Conservation (phyloP, 2,113 vertebrate genomes). For the Podarcis raffonei region DNA sequence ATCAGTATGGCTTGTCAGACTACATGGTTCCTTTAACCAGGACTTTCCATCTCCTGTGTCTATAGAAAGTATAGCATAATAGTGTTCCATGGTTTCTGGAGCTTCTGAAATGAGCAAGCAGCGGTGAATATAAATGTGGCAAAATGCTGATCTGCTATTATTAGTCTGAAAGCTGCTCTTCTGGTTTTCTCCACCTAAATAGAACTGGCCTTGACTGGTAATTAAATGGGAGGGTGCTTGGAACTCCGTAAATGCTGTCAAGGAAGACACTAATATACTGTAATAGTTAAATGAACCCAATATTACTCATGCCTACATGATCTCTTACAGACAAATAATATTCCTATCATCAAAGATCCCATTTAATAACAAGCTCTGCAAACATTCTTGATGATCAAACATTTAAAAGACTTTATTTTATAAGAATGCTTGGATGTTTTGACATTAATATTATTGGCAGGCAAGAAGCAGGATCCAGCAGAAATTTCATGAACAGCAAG, state of each 20-base stretch:
- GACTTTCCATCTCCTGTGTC: not conserved
- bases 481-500: conserved; percentile 71
- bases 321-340: not conserved
- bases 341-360: not conserved
- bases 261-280: not conserved
- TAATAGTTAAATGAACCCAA: not conserved
- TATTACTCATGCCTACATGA: not conserved
- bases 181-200: not conserved
- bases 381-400: conserved; percentile 27
- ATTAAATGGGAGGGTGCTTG: not conserved
- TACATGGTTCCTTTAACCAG: not conserved
- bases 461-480: conserved; percentile 74
- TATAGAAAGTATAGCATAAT: not conserved
- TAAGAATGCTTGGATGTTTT: conserved; percentile 40
- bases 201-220: not conserved
- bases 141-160: not conserved
- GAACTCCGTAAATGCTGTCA: not conserved
- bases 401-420: conserved; percentile 3
- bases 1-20: not conserved
- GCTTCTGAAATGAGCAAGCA: not conserved
- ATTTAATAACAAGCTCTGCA: not conserved
- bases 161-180: not conserved
- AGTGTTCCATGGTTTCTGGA: not conserved
- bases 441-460: conserved; percentile 72
- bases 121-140: not conserved